Conservation (phyloP, 2,113 vertebrate species). For the Alaudala cheleensis region DNA sequence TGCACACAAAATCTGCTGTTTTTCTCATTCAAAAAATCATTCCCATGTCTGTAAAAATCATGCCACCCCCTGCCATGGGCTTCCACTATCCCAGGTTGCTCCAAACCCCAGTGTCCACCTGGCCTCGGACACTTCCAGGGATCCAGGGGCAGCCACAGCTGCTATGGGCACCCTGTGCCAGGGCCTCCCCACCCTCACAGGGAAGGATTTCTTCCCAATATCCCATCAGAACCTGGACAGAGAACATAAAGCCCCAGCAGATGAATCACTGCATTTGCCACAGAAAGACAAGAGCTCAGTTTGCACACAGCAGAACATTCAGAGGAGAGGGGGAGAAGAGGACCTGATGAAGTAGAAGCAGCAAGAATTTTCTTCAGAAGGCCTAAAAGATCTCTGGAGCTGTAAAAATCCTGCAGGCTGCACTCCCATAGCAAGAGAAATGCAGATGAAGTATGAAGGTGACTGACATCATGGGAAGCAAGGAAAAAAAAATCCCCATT, state of each 20-base stretch:
- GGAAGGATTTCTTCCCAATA: background rate
- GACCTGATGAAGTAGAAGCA: background rate
- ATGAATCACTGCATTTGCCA: background rate
- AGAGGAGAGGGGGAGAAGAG: background rate
- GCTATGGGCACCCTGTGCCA: background rate
- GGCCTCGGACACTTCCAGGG: accelerated
- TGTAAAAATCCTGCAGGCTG: background rate
- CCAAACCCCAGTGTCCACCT: accelerated
- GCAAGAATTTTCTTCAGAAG: background rate
- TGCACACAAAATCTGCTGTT: background rate
- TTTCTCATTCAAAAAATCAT: accelerated
- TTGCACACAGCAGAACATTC: background rate
- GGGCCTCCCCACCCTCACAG: accelerated
- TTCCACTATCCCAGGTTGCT: accelerated
- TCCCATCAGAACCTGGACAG: accelerated
- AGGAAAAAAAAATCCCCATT: background rate
- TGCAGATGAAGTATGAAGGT: background rate
- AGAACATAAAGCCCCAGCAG: background rate
- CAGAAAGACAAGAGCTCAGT: background rate
- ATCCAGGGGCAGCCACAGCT: background rate
- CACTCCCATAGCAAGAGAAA: background rate
- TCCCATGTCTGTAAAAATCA: background rate
- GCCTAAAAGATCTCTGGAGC: background rate
- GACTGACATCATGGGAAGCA: background rate
- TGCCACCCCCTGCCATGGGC: background rate